Conservation (phyloP, 2,113 vertebrate genomes). For the Trichechus manatus region DNA sequence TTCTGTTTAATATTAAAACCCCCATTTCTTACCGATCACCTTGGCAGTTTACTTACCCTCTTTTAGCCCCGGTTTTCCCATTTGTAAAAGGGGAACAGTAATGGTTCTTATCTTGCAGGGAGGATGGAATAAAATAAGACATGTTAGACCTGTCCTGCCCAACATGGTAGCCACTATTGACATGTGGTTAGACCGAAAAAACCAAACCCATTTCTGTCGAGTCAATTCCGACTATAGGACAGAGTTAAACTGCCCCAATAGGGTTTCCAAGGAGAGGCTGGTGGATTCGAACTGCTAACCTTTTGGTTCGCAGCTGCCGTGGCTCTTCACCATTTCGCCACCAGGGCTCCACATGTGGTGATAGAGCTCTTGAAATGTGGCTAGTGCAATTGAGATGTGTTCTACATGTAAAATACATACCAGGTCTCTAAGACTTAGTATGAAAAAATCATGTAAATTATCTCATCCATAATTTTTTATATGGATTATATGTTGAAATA, state of each 20-base stretch:
- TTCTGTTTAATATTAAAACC: neutral
- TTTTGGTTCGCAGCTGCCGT: no score
- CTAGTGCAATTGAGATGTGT: neutral
- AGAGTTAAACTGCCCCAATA: no score
- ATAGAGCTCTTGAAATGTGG: no score
- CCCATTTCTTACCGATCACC: neutral
- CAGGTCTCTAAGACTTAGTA: neutral
- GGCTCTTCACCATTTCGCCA: no score
- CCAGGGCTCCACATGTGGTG: no score
- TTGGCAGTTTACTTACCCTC: neutral
- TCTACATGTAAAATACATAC: neutral
- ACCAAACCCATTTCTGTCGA: no score
- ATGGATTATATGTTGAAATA: neutral
- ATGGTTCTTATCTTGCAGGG: neutral
- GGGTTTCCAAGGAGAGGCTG: no score
- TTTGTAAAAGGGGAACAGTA: neutral
- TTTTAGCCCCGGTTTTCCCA: neutral
- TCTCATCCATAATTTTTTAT: neutral
- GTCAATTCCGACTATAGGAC: no score
- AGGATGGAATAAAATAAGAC: neutral
- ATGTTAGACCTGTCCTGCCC: neutral
- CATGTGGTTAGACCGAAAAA: no score
- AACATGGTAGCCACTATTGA: fast-evolving
- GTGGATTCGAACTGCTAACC: no score
- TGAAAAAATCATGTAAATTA: neutral